Evolutionary conservation across 1,140 invertebrate genomes (phyloP).

Genomic region (Bombus sibiricus): DNA sequence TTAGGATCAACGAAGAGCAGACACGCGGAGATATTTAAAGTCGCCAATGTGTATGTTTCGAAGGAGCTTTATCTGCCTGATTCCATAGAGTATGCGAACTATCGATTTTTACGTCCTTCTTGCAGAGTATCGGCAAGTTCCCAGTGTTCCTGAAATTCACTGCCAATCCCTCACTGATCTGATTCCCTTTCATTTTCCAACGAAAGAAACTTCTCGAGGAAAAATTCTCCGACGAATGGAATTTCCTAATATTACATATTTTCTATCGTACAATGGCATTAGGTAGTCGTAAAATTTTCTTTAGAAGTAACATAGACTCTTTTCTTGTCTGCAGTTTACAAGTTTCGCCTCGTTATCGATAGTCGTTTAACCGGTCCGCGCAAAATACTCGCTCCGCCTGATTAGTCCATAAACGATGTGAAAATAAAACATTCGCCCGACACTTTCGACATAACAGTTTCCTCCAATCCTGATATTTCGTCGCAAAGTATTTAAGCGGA

Average conservation of each 20-base stretch:
- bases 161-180: not conserved
- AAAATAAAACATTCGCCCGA: not conserved
- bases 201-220: not conserved
- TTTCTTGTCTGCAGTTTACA: too few species aligned
- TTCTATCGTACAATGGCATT: too few species aligned
- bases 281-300: not conserved
- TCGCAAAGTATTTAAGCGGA: not conserved
- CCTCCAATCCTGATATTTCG: not conserved
- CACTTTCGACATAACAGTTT: not conserved
- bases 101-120: slow-evolving; percentile 25
- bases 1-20: not conserved
- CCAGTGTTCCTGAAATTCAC: slow-evolving; percentile 27
- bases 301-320: not conserved
- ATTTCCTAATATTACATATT: not conserved
- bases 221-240: not conserved
- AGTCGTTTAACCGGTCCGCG: not conserved
- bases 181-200: not conserved
- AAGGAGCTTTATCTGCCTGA: slow-evolving; percentile 26
- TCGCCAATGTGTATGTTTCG: not conserved
- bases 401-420: not conserved
- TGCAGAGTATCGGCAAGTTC: not conserved
- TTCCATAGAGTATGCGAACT: slow-evolving; percentile 3
- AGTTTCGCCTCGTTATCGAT: not conserved
- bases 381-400: not conserved
- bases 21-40: slow-evolving; percentile 8